A percentile compares a stretch with the other conserved stretches of the same genome.
Evolutionary conservation across 2,797 vertebrate genomes (phyloP).

Genomic region (Sparidentex hasta): DNA sequence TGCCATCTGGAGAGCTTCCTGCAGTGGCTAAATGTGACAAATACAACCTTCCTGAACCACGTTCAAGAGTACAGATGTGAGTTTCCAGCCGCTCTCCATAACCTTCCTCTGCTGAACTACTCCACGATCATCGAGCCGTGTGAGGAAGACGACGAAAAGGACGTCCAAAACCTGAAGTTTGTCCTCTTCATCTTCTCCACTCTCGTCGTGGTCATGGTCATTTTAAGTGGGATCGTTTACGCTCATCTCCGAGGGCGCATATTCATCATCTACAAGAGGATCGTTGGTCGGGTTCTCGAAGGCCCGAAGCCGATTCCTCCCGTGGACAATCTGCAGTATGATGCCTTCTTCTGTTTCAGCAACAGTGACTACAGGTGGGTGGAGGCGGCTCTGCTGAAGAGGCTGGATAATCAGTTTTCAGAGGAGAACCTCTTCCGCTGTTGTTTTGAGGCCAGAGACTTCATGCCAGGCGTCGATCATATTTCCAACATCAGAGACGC

Average conservation of each 20-base stretch:
- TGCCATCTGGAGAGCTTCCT: slow-evolving; percentile 86
- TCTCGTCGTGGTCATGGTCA: slow-evolving; percentile 46
- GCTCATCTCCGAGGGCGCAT: slow-evolving; percentile 82
- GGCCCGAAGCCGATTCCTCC: slow-evolving; percentile 28
- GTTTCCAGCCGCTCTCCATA: slow-evolving; percentile 80
- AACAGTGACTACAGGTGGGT: slow-evolving; percentile 90
- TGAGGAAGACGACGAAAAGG: slow-evolving; percentile 78
- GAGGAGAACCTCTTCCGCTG: slow-evolving; percentile 87
- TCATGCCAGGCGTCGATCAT: slow-evolving; percentile 90
- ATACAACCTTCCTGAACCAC: slow-evolving; percentile 72
- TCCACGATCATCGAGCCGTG: slow-evolving; percentile 70
- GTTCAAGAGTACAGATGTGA: slow-evolving; percentile 77
- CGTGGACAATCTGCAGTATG: slow-evolving; percentile 76
- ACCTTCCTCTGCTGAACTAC: slow-evolving; percentile 73
- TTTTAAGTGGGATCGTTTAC: slow-evolving; percentile 64
- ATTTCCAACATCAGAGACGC: slow-evolving; percentile 91
- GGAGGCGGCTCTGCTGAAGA: slow-evolving; percentile 87
- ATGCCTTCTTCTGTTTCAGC: slow-evolving; percentile 92
- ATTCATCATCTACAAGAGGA: slow-evolving; percentile 87
- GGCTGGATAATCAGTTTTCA: slow-evolving; percentile 89
- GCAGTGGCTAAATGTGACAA: slow-evolving; percentile 87
- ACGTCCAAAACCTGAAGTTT: slow-evolving; percentile 73
- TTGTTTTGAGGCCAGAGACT: slow-evolving; percentile 95
- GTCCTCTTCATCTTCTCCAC: slow-evolving; percentile 81
- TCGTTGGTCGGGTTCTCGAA: slow-evolving; percentile 65